Evolutionary conservation across 2,797 vertebrate species (phyloP).

Genomic region (Amblyraja radiata): DNA sequence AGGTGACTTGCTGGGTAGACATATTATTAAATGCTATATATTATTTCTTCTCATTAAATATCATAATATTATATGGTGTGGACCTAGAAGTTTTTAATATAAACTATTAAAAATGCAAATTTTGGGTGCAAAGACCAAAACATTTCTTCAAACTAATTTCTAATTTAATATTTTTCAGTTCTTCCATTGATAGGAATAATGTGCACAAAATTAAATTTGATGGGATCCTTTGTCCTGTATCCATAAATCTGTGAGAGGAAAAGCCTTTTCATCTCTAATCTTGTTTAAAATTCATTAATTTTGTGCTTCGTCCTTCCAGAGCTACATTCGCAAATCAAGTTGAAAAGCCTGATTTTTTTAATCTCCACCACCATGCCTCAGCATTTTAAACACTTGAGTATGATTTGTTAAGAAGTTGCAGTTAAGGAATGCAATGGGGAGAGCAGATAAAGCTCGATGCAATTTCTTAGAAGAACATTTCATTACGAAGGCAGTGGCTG

Average conservation of each 20-base stretch:
- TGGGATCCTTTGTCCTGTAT: not conserved
- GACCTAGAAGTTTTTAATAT: not conserved
- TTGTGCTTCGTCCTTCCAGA: not conserved
- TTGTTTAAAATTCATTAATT: not conserved
- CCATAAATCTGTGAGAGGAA: not conserved
- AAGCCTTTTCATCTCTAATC: not conserved
- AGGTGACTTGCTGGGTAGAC: not conserved
- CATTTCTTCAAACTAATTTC: not conserved
- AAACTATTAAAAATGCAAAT: not conserved
- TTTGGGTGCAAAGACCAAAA: not conserved
- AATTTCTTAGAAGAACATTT: not conserved
- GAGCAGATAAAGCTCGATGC: not conserved
- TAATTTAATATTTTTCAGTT: not conserved
- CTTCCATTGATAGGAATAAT: not conserved
- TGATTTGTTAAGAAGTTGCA: conserved; percentile 1
- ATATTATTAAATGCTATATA: not conserved
- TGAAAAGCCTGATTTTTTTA: not conserved
- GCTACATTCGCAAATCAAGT: not conserved
- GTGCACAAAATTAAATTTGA: not conserved
- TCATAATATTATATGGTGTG: not conserved
- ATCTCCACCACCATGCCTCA: not conserved
- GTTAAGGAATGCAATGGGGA: not conserved
- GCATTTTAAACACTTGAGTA: not conserved
- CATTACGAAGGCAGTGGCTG: not conserved
- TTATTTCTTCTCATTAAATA: not conserved